These are phyloP conservation scores for Ciconia maguari DNA, from an alignment of 2,113 vertebrate genomes.

Conservation along the genomic window DNA sequence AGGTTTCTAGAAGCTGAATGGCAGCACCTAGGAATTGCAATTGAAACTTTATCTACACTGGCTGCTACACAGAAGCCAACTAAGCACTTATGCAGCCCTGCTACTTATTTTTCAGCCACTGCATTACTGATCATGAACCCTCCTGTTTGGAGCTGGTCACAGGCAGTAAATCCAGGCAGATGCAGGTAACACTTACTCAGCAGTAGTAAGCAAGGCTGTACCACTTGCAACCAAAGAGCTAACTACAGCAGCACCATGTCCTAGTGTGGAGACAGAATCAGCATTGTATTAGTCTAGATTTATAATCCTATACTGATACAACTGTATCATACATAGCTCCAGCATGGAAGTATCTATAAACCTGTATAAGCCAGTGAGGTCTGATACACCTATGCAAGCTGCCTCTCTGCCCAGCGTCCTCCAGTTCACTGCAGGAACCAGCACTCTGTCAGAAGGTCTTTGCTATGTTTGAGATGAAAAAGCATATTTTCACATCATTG, in stretches of 20 bases:
- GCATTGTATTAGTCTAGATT: neutral
- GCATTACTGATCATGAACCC: accelerated
- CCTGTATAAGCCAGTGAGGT: neutral
- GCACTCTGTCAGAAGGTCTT: neutral
- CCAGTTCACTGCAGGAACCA: neutral
- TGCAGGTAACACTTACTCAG: neutral
- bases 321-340: neutral
- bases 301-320: neutral
- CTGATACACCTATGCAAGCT: neutral
- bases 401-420: neutral
- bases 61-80: neutral
- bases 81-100: neutral
- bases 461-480: neutral
- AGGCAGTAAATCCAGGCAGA: neutral
- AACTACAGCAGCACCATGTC: neutral
- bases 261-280: neutral
- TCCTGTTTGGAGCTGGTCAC: neutral
- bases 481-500: neutral
- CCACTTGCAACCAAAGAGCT: neutral
- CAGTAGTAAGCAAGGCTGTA: neutral
- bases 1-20: neutral
- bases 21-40: neutral
- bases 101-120: neutral
- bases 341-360: neutral
- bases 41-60: accelerated